phyloP scores from a whole-genome alignment of 2,888 invertebrate species.

The Drosophila diplacantha region DNA sequence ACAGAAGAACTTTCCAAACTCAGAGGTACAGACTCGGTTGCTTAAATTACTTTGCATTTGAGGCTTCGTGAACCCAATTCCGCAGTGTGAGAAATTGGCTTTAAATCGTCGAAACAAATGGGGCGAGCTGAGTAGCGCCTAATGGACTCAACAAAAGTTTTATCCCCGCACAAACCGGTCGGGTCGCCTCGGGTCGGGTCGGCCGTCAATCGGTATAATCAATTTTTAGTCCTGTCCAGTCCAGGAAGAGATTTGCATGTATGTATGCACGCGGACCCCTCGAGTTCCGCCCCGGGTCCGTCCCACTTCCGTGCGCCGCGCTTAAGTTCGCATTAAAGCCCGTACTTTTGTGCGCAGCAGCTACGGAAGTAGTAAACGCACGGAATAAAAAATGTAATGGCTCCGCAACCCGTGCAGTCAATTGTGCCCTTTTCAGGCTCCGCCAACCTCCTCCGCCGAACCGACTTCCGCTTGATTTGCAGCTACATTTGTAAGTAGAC shows the following conservation, averaged over 20 bases:
- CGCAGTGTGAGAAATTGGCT: background rate
- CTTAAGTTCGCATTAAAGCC: constrained; percentile 5
- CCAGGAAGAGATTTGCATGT: constrained; percentile 23
- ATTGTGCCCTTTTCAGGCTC: constrained; percentile 28
- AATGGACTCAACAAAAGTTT: constrained; percentile 18
- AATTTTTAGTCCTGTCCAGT: constrained; percentile 18
- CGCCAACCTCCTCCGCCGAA: constrained; percentile 5
- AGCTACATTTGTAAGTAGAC: constrained; percentile 65
- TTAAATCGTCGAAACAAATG: constrained; percentile 25
- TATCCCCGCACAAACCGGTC: constrained; percentile 1
- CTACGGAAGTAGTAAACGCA: constrained; percentile 38
- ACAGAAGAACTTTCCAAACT: background rate
- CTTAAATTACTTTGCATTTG: background rate
- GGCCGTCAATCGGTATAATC: constrained; percentile 21
- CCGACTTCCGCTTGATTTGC: constrained; percentile 54
- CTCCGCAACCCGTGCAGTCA: constrained; percentile 36
- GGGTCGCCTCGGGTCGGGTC: background rate
- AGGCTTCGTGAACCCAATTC: background rate
- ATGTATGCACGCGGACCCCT: constrained; percentile 1
- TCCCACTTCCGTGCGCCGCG: constrained; percentile 1
- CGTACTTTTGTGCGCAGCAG: constrained; percentile 9
- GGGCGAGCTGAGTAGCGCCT: constrained; percentile 11
- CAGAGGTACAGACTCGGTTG: background rate
- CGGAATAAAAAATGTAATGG: constrained; percentile 34
- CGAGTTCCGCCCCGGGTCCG: too few relatives aligned